Evolutionary conservation across 2,113 vertebrate genomes (phyloP).

Genomic region (human): GRCh38 chr13:98090501-98091000

Average conservation of each 20-base stretch:
- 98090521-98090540: not conserved
- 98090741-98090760: not conserved
- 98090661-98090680: too few species aligned
- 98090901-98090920: not conserved
- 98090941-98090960: not conserved
- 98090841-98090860: not conserved
- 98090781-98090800: not conserved
- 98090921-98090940: not conserved
- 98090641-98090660: not conserved
- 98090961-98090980: not conserved
- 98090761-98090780: not conserved
- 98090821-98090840: not conserved
- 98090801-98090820: not conserved
- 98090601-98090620: not conserved
- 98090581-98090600: fast-evolving
- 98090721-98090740: not conserved
- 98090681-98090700: not conserved
- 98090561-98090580: not conserved
- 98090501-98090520: not conserved
- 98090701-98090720: not conserved
- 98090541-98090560: not conserved
- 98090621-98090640: not conserved
- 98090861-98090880: not conserved
- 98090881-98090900: not conserved
- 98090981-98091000: not conserved